Base-by-base conservation (phyloP, 37 sponge, comb jelly and placozoan genomes). In the Ephydatia muelleri region DNA sequence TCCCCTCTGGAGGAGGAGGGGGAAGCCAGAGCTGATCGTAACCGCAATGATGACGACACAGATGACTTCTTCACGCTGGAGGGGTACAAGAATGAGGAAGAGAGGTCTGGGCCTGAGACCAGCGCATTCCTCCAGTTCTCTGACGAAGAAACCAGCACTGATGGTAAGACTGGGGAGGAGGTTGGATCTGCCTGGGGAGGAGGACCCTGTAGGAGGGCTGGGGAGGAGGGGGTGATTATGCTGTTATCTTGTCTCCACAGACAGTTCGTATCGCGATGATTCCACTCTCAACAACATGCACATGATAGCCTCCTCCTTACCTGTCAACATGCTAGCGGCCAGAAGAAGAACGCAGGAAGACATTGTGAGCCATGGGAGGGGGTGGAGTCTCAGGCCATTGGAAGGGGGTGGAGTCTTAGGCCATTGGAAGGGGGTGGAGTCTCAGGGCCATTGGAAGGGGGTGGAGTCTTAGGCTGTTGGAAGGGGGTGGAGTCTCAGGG, bases 141-240 rank as follows among this genome's bases (percentile, higher is more conserved):
- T 72, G 91, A 91, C 82, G 91, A 90, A 29, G 91, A 91, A 48
- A 82, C 68, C n/a, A 82, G 87, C n/a, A 91, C 87, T 13, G 82
- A 86, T 82, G 91, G 91, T 86, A 35, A 27, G 86, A 21, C 9
- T 57, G 57, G 57, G 57, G 57, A 57, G 57, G 57, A 57, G 57
- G 57, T 14, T 19, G 57, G n/a, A n/a, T n/a, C n/a, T n/a, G n/a
- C n/a, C n/a, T n/a, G n/a, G n/a, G n/a, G n/a, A n/a, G n/a, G n/a
- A n/a, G n/a, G n/a, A n/a, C n/a, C n/a, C n/a, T 14, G 0, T 1
- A 1, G 16, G 1, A 14, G 16, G 57, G 16, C 43, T 57, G 57
- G 57, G 19, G 57, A 57, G 57, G 57, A 57, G 57, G 3, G 3
- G 6, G 3, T 43, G 43, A 9, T 43, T 43, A 43, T 6, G 43